Base-by-base conservation (phyloP, 2,888 invertebrate genomes). In the Microplitis deprimator region DNA sequence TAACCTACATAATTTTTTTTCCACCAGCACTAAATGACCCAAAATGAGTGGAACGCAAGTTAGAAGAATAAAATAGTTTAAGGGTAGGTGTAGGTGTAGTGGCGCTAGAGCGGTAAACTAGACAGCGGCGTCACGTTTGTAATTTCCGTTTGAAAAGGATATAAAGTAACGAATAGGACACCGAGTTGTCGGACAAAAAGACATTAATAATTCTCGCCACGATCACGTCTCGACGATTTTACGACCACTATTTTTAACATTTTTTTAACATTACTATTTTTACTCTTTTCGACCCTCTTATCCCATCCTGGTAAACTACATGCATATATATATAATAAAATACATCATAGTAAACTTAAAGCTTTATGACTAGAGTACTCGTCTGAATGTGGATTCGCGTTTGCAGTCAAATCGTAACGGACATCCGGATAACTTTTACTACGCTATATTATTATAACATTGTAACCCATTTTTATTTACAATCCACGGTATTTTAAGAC, bases 151-250 rank as follows among this genome's bases (percentile, higher is more conserved):
- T 72, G 72, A 39, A 38, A 50, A 17, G 20, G 41, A 68, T 68
- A 68, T 68, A 68, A 68, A 68, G 68, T 10, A 41, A 41, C 41
- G 50, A 41, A 68, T 29, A 68, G 40, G 41, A 17, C 41, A 68
- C 41, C 40, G 40, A 17, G 68, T 8, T 7, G 41, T n/a, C 10
- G 68, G 68, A 41, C 50, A 41, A 41, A 68, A 20, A 70, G 29
- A 70, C 70, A 70, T 70, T 70, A 59, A 59, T n/a, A 50, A 70
- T 70, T 70, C 70, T 70, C 59, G 29, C 59, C 60, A 70, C 70
- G 70, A 70, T 59, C 60, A 60, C 59, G 50, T 59, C 29, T 59
- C 50, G n/a, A 59, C 38, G 70, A 59, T 59, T 70, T 70, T 70
- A 70, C 70, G 60, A 70, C 20, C 17, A 29, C 29, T 29, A 29